Evolutionary conservation across 92 coral and sea anemone species (phyloP), one percentile per base, ranked within the genome.

Genomic region (Palythoa grandiflora): DNA sequence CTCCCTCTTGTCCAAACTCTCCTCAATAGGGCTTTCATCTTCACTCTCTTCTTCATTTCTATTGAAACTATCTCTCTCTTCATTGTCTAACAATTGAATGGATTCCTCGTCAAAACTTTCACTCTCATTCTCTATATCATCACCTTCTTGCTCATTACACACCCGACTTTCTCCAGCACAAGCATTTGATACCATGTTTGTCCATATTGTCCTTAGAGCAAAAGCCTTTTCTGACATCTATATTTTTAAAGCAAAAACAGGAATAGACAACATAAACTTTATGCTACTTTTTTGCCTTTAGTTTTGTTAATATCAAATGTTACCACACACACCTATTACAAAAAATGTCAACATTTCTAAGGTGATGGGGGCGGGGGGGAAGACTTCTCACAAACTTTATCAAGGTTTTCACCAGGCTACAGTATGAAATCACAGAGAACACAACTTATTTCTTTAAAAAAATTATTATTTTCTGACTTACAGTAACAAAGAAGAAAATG

Each of bases 1-100:
- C 54, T 74, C 78, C 78, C 54, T 74, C 78, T 5, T 74, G 78
- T 39, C 38, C 57, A 74, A 74, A 74, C 78, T 44, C 78, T 39
- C 39, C 38, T 39, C 38, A 8, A 74, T 21, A 74, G 51, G 21
- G 38, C 55, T 74, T 74, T 75, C 60, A 44, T 16, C 60, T 4
- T 75, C 60, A 44, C 40, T 17, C 53, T 75, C 35, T 40, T 40
- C 55, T 44, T 48, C 53, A 16, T 75, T 16, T 16, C 7, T 75
- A 44, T 75, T 44, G 36, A 16, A 20, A 68, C 38, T 28, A 68
- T 19, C 72, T 19, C 38, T 68, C 72, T 68, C 72, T 68, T 68
- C 72, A 68, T 68, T 28, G 38, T 19, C 38, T 3, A 9, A 19
- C 72, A 19, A 7, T 19, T 68, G 37, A 68, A 68, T 28, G 36